Evolutionary conservation across 30 jellyfish, hydroid and myxozoan species (phyloP).

Genomic region (Clytia hemisphaerica): DNA sequence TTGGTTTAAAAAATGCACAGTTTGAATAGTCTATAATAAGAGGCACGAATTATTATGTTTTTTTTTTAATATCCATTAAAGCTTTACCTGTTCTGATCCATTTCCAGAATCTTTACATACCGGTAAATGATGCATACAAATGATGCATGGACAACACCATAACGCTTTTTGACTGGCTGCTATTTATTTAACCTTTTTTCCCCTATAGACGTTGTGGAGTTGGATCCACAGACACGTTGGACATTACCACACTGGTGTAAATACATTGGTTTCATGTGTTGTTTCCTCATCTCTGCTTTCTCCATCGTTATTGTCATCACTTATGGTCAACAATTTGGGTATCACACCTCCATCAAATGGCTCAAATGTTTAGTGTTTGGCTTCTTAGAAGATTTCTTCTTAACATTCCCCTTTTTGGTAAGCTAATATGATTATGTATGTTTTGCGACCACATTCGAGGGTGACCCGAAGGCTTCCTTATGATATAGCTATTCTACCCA

Average conservation of each 20-base stretch:
- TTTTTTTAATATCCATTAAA: too few relatives aligned
- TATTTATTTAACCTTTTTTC: background rate
- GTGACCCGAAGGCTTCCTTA: background rate
- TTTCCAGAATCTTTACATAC: too few relatives aligned
- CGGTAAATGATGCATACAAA: too few relatives aligned
- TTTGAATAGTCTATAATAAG: too few relatives aligned
- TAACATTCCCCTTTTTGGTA: constrained; percentile 78
- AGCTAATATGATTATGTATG: background rate
- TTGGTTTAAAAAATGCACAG: too few relatives aligned
- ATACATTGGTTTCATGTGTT: constrained; percentile 44
- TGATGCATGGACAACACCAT: too few relatives aligned
- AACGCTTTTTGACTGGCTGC: too few relatives aligned
- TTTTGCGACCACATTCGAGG: background rate
- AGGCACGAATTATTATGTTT: too few relatives aligned
- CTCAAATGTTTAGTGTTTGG: constrained; percentile 55
- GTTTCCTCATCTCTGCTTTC: constrained; percentile 44
- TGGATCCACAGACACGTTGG: constrained; percentile 61
- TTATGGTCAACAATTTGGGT: constrained; percentile 89
- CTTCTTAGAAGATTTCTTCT: constrained; percentile 64
- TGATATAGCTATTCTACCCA: too few relatives aligned
- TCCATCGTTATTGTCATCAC: constrained; percentile 58
- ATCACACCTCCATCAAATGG: constrained; percentile 75
- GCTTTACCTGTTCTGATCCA: too few relatives aligned
- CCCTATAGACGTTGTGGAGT: constrained; percentile 55
- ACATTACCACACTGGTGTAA: constrained; percentile 74